These are phyloP conservation scores for Patella caerulea DNA, from an alignment of 2,888 invertebrate genomes.

Conservation along the genomic window DNA sequence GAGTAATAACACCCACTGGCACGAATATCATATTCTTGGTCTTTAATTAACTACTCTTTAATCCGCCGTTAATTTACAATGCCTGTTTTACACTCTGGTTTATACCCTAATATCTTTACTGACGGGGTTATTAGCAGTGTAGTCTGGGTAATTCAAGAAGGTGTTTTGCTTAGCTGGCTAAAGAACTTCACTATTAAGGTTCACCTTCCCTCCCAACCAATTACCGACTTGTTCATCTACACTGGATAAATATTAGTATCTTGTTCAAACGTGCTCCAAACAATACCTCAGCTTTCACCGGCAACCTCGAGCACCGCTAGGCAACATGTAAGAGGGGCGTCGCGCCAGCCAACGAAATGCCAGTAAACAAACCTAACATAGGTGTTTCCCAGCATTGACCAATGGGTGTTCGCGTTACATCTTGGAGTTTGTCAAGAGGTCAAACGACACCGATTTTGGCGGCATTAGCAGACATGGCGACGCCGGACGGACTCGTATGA, in stretches of 20 bases:
- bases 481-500: not conserved
- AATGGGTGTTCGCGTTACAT: not conserved
- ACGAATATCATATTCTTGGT: not conserved
- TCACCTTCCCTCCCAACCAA: constrained; percentile 26
- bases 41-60: not conserved
- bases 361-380: constrained; percentile 9
- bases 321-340: constrained; percentile 11
- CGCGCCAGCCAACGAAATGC: constrained; percentile 11
- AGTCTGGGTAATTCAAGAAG: not conserved
- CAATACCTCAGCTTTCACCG: constrained; percentile 15
- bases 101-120: not conserved
- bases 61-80: not conserved
- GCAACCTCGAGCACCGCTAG: constrained; percentile 5
- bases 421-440: not conserved
- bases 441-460: constrained; percentile 5
- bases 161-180: constrained; percentile 20
- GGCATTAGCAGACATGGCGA: not conserved
- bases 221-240: constrained; percentile 21
- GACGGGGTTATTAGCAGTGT: not conserved
- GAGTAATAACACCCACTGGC: not conserved
- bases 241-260: constrained; percentile 23
- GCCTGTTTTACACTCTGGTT: not conserved
- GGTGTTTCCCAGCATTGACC: not conserved
- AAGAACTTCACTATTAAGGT: constrained; percentile 16
- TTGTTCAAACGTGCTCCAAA: constrained; percentile 16